Base-by-base conservation (phyloP, 2,113 vertebrate genomes). In the Boulengeromyrus knoepffleri region DNA sequence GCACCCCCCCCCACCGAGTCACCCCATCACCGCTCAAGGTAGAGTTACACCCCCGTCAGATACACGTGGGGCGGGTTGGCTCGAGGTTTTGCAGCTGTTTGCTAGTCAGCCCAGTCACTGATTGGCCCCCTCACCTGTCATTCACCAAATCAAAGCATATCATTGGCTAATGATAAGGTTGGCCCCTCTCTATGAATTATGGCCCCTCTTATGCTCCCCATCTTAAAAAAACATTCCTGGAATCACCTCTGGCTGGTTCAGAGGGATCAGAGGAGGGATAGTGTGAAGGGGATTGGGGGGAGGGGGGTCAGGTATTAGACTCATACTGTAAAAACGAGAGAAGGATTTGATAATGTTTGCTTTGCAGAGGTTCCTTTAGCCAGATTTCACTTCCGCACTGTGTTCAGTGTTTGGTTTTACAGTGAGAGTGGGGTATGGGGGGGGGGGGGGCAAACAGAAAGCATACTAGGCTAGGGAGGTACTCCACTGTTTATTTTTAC, bases 21-120 rank as follows among this genome's bases (percentile, higher is more conserved):
- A 95, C 93, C 95, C 94, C 92, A 92, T 95, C 94, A 94, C 90
- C 92, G 90, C 91, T 92, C 92, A 95, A 94, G 95, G 95, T 94
- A 94, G 92, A 93, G 92, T 96, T 95, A 95, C 94, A 90, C 92
- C 90, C 85, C 50, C 15, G 17, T 87, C 45, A 53, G 2, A 39
- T 42, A 36, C 50, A 92, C 91, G 21, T 93, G 87, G 86, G 94
- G 92, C 92, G 27, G 62, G 58, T 27, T 27, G n/a, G 58, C 91
- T 91, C 91, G 92, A 88, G 92, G 92, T 91, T 92, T 93, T 93
- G 92, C 93, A 92, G 94, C 95, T 94, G 95, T 94, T 94, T 93
- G 92, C 93, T 93, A 93, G 92, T 93, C 91, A 92, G 93, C 93
- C 92, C 91, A 52, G 46, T 13, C 62, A 70, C 27, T 70, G 27